phyloP scores from a whole-genome alignment of 1,140 invertebrate genomes.

The Drosophila auraria region DNA sequence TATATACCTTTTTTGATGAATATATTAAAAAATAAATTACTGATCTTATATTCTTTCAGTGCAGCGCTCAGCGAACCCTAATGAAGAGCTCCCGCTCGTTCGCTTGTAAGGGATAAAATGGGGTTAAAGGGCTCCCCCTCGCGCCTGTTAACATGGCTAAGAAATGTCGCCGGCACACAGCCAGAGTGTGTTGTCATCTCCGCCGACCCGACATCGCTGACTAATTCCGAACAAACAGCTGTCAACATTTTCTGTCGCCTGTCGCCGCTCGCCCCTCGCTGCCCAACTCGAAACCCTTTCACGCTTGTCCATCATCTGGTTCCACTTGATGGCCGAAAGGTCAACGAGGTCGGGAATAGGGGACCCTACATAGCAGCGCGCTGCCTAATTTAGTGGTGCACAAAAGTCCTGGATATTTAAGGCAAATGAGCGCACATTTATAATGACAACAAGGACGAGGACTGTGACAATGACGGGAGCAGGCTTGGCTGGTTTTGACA shows the following conservation, averaged over 20 bases:
- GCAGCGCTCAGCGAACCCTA: conserved; percentile 33
- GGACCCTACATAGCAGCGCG: neutral
- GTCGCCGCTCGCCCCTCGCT: conserved; percentile 7
- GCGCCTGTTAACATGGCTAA: conserved; percentile 71
- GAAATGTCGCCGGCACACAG: conserved; percentile 63
- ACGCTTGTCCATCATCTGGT: conserved; percentile 59
- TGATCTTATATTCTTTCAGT: neutral
- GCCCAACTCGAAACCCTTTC: conserved; percentile 66
- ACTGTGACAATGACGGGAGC: conserved; percentile 31
- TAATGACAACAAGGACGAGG: conserved; percentile 75
- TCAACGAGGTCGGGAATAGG: conserved; percentile 53
- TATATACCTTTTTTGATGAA: too few species aligned
- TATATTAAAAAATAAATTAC: neutral
- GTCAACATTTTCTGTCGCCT: conserved; percentile 70
- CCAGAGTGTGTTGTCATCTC: conserved; percentile 70
- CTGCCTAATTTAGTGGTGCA: conserved; percentile 75
- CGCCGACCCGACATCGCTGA: conserved; percentile 73
- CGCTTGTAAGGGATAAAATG: conserved; percentile 8
- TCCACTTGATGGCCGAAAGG: conserved; percentile 80
- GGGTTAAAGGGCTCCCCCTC: conserved; percentile 64
- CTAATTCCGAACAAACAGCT: conserved; percentile 75
- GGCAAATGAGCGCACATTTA: conserved; percentile 81
- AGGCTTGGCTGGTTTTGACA: conserved; percentile 36
- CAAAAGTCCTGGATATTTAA: conserved; percentile 78
- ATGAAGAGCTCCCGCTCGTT: conserved; percentile 58